These are phyloP conservation scores for Drosophila sulfurigaster DNA, from an alignment of 1,140 invertebrate genomes.

Conservation along the genomic window DNA sequence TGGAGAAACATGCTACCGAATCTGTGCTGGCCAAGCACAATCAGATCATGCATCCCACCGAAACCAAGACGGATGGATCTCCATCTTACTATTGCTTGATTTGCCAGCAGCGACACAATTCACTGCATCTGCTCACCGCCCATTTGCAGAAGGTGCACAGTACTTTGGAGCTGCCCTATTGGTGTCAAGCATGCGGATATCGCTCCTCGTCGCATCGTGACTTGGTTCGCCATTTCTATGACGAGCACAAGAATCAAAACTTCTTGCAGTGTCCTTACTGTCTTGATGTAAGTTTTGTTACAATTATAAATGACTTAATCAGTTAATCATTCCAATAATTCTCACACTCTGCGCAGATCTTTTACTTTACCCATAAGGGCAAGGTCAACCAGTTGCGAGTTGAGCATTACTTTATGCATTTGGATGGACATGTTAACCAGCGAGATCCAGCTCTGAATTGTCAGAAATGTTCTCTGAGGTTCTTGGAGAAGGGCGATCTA, in stretches of 20 bases:
- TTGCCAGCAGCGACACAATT: conserved; percentile 87
- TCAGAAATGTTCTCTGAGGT: conserved; percentile 75
- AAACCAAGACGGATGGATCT: conserved; percentile 86
- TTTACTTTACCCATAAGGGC: conserved; percentile 75
- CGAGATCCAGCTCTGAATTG: conserved; percentile 65
- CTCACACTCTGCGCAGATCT: conserved; percentile 53
- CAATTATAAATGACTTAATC: background rate
- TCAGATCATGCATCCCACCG: conserved; percentile 86
- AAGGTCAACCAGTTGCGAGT: conserved; percentile 63
- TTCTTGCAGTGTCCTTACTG: conserved; percentile 91
- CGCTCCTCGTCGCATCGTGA: conserved; percentile 91
- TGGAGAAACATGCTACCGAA: conserved; percentile 85
- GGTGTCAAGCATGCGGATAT: conserved; percentile 90
- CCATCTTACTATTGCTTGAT: conserved; percentile 88
- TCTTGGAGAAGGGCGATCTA: conserved; percentile 84
- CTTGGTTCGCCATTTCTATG: conserved; percentile 90
- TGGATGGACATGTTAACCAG: conserved; percentile 70
- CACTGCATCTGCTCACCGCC: conserved; percentile 88
- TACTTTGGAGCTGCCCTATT: conserved; percentile 92
- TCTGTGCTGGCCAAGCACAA: conserved; percentile 86
- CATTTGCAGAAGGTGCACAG: conserved; percentile 92
- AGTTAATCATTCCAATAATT: background rate
- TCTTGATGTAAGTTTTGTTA: conserved; percentile 86
- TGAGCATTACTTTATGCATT: conserved; percentile 75
- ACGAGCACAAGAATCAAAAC: conserved; percentile 87